Conservation (phyloP, 1,140 invertebrate genomes). For the Cheumatopsyche charites region DNA sequence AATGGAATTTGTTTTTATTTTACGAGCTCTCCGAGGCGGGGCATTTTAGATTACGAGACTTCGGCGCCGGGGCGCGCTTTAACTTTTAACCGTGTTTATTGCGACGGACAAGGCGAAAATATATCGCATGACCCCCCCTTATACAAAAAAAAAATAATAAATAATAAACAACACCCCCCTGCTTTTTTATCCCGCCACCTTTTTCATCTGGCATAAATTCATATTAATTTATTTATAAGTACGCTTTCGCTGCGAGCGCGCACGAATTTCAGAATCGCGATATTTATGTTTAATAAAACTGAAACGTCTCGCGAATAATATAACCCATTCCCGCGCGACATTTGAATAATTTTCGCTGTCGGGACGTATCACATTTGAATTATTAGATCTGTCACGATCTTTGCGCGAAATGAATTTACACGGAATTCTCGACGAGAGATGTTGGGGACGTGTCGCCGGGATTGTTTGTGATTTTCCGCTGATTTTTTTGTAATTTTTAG, state of each 20-base stretch:
- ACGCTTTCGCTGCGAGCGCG: no score
- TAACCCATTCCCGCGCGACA: constrained; percentile 11
- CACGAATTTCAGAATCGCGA: background rate
- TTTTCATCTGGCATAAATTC: no score
- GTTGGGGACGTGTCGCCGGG: no score
- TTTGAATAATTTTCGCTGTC: constrained; percentile 24
- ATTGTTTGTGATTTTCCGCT: no score
- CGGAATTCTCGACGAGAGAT: background rate
- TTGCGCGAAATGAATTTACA: constrained; percentile 12
- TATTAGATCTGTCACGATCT: constrained; percentile 26
- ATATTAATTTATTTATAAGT: no score
- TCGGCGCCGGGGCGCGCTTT: background rate
- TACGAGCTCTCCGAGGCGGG: constrained; percentile 27
- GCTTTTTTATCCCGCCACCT: no score
- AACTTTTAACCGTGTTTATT: constrained; percentile 32
- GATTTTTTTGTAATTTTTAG: no score
- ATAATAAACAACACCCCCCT: background rate
- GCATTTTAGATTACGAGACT: constrained; percentile 27
- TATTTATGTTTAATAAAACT: constrained; percentile 25
- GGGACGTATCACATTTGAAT: constrained; percentile 22
- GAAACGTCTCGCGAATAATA: constrained; percentile 21
- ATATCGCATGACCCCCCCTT: background rate
- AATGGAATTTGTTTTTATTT: constrained; percentile 39
- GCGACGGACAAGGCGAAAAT: constrained; percentile 19
- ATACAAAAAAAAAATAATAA: constrained; percentile 5